These are phyloP conservation scores for Diaprepes abbreviatus DNA, from an alignment of 2,888 invertebrate genomes.

Conservation along the genomic window DNA sequence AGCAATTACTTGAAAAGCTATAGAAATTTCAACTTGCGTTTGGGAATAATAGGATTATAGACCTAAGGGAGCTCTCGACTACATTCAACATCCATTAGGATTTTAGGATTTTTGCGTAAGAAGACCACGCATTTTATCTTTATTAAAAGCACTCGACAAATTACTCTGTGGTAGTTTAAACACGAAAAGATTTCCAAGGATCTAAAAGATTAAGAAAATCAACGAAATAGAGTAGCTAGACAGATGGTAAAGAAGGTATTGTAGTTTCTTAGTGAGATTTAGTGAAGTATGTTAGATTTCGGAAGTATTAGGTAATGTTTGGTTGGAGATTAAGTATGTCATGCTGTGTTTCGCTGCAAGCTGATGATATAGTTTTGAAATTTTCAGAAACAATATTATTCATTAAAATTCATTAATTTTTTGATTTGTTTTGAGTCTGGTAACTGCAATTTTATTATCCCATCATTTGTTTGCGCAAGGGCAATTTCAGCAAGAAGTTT, in stretches of 20 bases:
- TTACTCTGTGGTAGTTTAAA: slow-evolving; percentile 40
- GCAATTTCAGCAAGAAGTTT: no score
- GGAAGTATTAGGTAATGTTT: slow-evolving; percentile 18
- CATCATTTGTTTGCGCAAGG: no score
- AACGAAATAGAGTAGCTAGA: neutral
- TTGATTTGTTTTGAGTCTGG: no score
- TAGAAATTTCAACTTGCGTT: slow-evolving; percentile 21
- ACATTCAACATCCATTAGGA: slow-evolving; percentile 38
- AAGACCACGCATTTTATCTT: slow-evolving; percentile 39
- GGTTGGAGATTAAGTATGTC: neutral
- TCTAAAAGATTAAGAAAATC: slow-evolving; percentile 17
- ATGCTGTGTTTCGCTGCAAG: neutral
- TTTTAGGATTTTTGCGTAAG: slow-evolving; percentile 43
- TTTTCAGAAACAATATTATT: no score
- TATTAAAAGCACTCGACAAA: slow-evolving; percentile 40
- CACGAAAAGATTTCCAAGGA: slow-evolving; percentile 36
- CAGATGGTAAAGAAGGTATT: slow-evolving; percentile 29
- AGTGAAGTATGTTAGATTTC: slow-evolving; percentile 13
- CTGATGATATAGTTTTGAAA: neutral
- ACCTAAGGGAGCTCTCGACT: slow-evolving; percentile 25
- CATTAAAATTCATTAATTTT: no score
- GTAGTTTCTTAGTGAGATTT: slow-evolving; percentile 9
- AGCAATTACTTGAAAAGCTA: neutral
- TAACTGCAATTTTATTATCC: no score
- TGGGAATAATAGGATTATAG: slow-evolving; percentile 35